Percentiles rank a stretch among this genome's conserved stretches.
These are phyloP conservation scores for Mactra quadrangularis DNA, from an alignment of 1,140 invertebrate species.

Conservation along the genomic window DNA sequence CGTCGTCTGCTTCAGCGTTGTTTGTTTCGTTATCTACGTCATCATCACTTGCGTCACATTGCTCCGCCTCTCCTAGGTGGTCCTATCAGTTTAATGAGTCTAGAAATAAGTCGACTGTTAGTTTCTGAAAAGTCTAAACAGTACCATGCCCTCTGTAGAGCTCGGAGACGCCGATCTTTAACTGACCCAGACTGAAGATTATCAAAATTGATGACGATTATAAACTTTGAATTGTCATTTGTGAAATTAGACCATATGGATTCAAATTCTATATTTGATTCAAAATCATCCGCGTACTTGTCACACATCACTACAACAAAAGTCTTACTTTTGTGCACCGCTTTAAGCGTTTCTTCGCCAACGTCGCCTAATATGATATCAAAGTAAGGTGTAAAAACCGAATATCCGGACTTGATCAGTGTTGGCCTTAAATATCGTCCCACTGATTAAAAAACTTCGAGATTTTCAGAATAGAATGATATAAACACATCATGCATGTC, in stretches of 20 bases:
- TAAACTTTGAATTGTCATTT: constrained; percentile 6
- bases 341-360: not conserved
- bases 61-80: not conserved
- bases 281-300: not conserved
- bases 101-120: not conserved
- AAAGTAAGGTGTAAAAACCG: not conserved
- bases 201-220: constrained; percentile 33
- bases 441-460: constrained; percentile 8
- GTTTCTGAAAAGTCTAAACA: not conserved
- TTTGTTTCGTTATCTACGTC: not conserved
- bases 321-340: not conserved
- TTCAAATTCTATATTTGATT: constrained; percentile 17
- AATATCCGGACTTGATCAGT: constrained; percentile 1
- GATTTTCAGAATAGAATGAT: constrained; percentile 32
- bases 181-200: not conserved
- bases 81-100: constrained; percentile 1
- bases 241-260: constrained; percentile 20
- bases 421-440: not conserved
- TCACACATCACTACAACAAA: constrained; percentile 30
- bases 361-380: not conserved
- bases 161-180: constrained; percentile 11
- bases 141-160: not conserved
- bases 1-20: not conserved
- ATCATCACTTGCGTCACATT: not conserved
- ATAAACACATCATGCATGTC: constrained; percentile 15